A percentile compares a stretch with the other conserved stretches of the same genome.
Conservation (phyloP, 2,113 vertebrate genomes). For the Gopherus evgoodei region DNA sequence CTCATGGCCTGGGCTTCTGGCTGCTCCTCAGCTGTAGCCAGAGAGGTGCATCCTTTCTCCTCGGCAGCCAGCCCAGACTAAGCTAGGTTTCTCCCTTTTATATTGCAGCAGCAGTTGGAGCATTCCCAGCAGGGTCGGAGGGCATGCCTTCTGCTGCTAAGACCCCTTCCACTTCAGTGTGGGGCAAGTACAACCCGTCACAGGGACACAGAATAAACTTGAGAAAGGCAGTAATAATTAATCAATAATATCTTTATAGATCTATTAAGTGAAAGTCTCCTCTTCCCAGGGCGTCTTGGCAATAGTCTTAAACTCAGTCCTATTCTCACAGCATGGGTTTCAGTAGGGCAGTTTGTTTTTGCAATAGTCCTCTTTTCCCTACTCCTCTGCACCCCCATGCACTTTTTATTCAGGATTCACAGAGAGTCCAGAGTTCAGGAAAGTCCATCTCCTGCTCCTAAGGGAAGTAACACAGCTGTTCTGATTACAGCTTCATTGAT, state of each 20-base stretch:
- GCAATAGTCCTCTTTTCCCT: accelerated
- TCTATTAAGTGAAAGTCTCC: not conserved
- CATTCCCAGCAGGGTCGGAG: too few species aligned
- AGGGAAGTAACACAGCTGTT: not conserved
- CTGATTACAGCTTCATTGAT: not conserved
- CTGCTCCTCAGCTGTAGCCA: too few species aligned
- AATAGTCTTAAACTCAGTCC: not conserved
- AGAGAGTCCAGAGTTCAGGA: not conserved
- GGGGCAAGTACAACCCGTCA: too few species aligned
- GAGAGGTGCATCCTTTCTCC: too few species aligned
- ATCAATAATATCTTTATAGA: not conserved
- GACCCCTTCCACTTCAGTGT: too few species aligned
- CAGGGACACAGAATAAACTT: not conserved
- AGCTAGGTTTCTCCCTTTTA: too few species aligned
- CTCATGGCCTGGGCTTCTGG: too few species aligned
- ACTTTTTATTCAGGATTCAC: not conserved
- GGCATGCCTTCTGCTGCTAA: too few species aligned
- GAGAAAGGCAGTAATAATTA: not conserved
- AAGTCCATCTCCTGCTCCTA: accelerated
- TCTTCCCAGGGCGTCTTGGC: not conserved
- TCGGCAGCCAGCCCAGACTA: too few species aligned
- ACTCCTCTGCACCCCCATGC: accelerated
- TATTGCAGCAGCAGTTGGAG: too few species aligned
- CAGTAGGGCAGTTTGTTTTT: not conserved
- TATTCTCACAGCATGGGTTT: accelerated